Base-by-base conservation (phyloP, 2,797 vertebrate genomes). In the Anableps anableps region DNA sequence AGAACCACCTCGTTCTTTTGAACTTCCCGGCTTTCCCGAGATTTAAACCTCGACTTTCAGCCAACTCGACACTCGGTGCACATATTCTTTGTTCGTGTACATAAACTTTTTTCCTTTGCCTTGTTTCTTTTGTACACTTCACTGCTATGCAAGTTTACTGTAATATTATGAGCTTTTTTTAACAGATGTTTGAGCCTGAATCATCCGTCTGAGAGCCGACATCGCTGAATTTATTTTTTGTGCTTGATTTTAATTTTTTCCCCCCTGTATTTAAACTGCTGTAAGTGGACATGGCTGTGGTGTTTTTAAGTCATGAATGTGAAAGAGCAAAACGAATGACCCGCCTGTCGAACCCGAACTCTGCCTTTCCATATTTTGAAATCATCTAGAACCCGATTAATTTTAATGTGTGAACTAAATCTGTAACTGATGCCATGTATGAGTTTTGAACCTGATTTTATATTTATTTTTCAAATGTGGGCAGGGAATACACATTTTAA, bases 121-220 rank as follows among this genome's bases (percentile, higher is more conserved):
- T 41, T 0, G 1, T 79, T 91, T 92, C 62, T 88, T 92, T 93
- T 93, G 68, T 92, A 90, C 16, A 80, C 88, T 88, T 92, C 88
- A 90, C 86, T 89, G 90, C 94, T 95, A 95, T 95, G 94, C 94
- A 95, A 95, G 72, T 86, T 85, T 84, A 50, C 80, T 85, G 84
- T 88, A 14, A 66, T 48, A 60, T 84, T 82, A 89, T 75, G 71
- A 75, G 53, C 41, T 83, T 92, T 73, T 60, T 70, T 58, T 64
- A 84, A 85, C 43, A 72, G 80, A 75, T 86, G 86, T 81, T 66
- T 80, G 83, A 84, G 77, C 31, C 38, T 38, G 10, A 55, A 53
- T 26, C 53, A n/a, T 55, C 53, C 1, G 23, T 26, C 53, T 55
- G 53, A 26, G 23, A 43, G 68, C 41, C 13, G 1, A 71, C 41